phyloP scores from a whole-genome alignment of 2,888 invertebrate genomes.

The Neuroscelio doddi region DNA sequence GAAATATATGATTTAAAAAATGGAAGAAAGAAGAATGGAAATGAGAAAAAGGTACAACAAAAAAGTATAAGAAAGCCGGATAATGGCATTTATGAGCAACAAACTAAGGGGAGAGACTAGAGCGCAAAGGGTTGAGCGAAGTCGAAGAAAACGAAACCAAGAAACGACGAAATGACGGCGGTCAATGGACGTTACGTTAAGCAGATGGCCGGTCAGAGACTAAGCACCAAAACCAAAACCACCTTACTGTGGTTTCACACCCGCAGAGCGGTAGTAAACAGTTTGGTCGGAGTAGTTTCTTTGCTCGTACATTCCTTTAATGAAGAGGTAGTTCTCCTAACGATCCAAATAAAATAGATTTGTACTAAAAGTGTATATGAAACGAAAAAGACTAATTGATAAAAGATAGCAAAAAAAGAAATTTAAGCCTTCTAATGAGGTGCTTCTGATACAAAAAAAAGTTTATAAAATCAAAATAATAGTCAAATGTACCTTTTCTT shows the following conservation, averaged over 20 bases:
- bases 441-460: too few species aligned
- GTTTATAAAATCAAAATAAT: too few species aligned
- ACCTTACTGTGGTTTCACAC: conserved; percentile 72
- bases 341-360: conserved; percentile 9
- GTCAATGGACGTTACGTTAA: conserved; percentile 67
- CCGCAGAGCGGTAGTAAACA: conserved; percentile 61
- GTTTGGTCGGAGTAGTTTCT: conserved; percentile 48
- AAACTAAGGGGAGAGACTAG: conserved; percentile 40
- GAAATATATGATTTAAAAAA: too few species aligned
- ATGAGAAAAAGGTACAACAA: conserved; percentile 29
- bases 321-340: conserved; percentile 38
- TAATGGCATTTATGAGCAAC: too few species aligned
- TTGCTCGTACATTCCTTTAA: conserved; percentile 49
- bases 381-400: too few species aligned
- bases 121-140: conserved; percentile 44
- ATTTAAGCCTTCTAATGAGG: too few species aligned
- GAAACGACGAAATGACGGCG: conserved; percentile 64
- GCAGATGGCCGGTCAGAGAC: conserved; percentile 65
- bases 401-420: too few species aligned
- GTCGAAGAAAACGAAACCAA: conserved; percentile 59
- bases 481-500: too few species aligned
- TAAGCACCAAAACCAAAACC: conserved; percentile 70
- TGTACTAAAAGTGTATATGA: too few species aligned
- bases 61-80: conserved; percentile 21
- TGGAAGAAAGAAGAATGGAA: conserved; percentile 3